Percentiles rank a stretch among this genome's conserved stretches.
These are phyloP conservation scores for Phthorimaea operculella DNA, from an alignment of 1,140 invertebrate species.

Conservation along the genomic window DNA sequence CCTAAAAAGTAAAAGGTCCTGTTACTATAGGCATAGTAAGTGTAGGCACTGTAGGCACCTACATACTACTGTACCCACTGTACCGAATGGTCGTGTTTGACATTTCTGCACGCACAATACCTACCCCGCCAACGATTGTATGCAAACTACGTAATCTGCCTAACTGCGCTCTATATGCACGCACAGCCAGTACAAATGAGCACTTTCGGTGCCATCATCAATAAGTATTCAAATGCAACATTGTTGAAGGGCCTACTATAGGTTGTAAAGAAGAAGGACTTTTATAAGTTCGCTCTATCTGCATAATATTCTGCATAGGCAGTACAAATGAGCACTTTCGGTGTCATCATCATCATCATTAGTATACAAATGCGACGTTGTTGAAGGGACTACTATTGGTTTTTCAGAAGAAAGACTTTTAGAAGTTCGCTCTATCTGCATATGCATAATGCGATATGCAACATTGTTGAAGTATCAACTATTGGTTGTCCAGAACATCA, in stretches of 20 bases:
- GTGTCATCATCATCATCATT: background rate
- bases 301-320: no score
- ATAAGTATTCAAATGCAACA: no score
- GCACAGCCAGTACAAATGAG: background rate
- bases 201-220: background rate
- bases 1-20: no score
- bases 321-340: background rate
- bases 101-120: slow-evolving; percentile 43
- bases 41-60: no score
- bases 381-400: background rate
- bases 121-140: slow-evolving; percentile 35
- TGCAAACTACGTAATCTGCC: slow-evolving; percentile 28
- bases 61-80: no score
- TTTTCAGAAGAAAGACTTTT: no score
- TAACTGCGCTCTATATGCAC: background rate
- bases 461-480: background rate
- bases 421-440: background rate
- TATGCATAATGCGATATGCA: no score
- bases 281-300: background rate
- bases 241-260: background rate
- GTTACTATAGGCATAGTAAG: no score
- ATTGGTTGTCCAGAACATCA: no score
- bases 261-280: no score
- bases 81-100: no score
- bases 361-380: background rate